These are phyloP conservation scores for Drosophila erecta DNA, from an alignment of 1,140 invertebrate genomes.

Conservation along the genomic window DNA sequence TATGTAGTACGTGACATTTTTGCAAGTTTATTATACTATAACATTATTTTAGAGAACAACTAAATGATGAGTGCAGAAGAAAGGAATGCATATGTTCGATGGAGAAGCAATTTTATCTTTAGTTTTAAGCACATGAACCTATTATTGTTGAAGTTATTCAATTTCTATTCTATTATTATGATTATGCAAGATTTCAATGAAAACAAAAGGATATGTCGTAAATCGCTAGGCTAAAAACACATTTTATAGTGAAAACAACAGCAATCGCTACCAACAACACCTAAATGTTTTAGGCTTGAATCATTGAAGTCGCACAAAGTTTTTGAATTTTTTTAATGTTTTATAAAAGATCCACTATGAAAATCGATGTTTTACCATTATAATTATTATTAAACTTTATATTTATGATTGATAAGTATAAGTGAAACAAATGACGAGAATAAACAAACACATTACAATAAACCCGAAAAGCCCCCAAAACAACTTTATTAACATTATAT, in stretches of 20 bases:
- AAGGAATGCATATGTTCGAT: conserved; percentile 62
- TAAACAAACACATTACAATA: conserved; percentile 75
- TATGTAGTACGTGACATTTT: conserved; percentile 24
- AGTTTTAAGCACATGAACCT: conserved; percentile 70
- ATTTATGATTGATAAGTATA: conserved; percentile 80
- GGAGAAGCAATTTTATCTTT: conserved; percentile 74
- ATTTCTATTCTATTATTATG: conserved; percentile 59
- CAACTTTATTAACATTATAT: conserved; percentile 34
- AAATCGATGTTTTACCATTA: conserved; percentile 70
- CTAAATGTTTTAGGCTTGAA: conserved; percentile 12
- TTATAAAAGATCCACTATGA: conserved; percentile 61
- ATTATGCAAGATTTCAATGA: conserved; percentile 62
- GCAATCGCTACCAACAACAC: conserved; percentile 33
- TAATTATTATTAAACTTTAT: conserved; percentile 77
- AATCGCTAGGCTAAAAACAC: conserved; percentile 38
- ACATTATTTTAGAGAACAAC: conserved; percentile 15
- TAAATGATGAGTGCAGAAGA: conserved; percentile 30
- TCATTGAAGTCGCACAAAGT: conserved; percentile 58
- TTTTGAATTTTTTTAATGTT: conserved; percentile 72
- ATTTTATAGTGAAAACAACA: conserved; percentile 25
- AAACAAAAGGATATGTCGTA: conserved; percentile 53
- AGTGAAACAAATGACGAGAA: conserved; percentile 75
- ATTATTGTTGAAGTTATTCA: conserved; percentile 73
- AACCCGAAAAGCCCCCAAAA: conserved; percentile 39
- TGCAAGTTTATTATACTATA: conserved; percentile 26